A percentile compares a stretch with the other conserved stretches of the same genome.
Evolutionary conservation across 2,888 invertebrate genomes (phyloP).

Genomic region (Achlya flavicornis): DNA sequence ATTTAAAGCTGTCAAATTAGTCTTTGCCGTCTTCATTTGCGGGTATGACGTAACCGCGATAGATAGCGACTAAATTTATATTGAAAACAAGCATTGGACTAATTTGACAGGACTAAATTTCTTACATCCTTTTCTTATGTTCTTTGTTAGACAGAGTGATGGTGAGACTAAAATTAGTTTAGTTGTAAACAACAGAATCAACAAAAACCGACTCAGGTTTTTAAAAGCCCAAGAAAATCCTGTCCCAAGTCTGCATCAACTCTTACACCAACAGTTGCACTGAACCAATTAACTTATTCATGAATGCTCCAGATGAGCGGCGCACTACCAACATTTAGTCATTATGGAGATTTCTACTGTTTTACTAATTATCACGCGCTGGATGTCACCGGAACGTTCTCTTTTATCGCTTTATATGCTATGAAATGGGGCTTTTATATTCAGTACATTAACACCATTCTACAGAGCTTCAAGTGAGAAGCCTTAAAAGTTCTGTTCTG

Average conservation of each 20-base stretch:
- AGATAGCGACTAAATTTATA: no score
- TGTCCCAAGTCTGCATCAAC: background rate
- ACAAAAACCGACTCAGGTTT: no score
- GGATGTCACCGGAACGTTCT: slow-evolving; percentile 14
- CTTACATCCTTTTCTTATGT: no score
- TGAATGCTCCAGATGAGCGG: slow-evolving; percentile 53
- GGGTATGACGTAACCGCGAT: no score
- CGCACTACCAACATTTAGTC: slow-evolving; percentile 22
- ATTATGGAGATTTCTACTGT: slow-evolving; percentile 31
- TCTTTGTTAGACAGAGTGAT: no score
- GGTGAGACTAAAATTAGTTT: no score
- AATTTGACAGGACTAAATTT: no score
- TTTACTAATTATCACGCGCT: slow-evolving; percentile 33
- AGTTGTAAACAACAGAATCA: no score
- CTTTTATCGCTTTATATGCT: slow-evolving; percentile 8
- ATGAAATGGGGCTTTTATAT: slow-evolving; percentile 11
- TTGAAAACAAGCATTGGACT: no score
- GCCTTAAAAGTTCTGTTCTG: background rate
- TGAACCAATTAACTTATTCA: slow-evolving; percentile 73
- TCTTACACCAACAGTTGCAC: slow-evolving; percentile 41
- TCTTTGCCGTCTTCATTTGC: no score
- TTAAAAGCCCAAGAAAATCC: background rate
- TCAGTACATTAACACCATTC: slow-evolving; percentile 2
- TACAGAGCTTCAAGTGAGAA: background rate
- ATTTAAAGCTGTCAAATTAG: no score